A percentile compares a stretch with the other conserved stretches of the same genome.
Conservation (phyloP, 2,888 invertebrate genomes). For the Trissolcus japonicus region DNA sequence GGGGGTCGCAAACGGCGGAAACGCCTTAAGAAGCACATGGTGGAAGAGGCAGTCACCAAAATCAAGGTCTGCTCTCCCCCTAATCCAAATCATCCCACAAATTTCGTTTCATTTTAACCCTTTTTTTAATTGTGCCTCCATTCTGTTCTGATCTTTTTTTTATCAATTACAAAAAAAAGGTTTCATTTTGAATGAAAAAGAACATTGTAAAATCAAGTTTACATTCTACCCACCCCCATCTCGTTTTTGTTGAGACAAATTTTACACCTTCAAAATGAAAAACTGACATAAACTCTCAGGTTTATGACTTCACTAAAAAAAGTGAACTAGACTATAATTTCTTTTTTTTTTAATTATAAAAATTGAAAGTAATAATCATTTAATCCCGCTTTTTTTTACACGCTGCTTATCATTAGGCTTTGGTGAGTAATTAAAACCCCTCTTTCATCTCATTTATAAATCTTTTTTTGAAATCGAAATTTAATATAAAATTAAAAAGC, state of each 20-base stretch:
- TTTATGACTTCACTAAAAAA: slow-evolving; percentile 45
- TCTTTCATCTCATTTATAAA: slow-evolving; percentile 1
- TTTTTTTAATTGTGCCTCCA: too few species aligned
- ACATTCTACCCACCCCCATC: too few species aligned
- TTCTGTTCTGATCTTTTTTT: too few species aligned
- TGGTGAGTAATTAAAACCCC: slow-evolving; percentile 70
- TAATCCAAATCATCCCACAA: slow-evolving; percentile 27
- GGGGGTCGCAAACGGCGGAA: slow-evolving; percentile 83
- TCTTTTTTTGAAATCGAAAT: too few species aligned
- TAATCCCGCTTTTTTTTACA: slow-evolving; percentile 67
- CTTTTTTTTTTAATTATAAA: background rate
- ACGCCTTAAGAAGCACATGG: slow-evolving; percentile 91
- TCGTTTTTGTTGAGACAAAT: too few species aligned
- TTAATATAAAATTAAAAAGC: too few species aligned
- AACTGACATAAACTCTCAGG: slow-evolving; percentile 63
- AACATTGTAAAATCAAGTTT: too few species aligned
- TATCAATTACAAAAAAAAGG: too few species aligned
- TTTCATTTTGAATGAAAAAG: too few species aligned
- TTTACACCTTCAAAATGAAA: background rate
- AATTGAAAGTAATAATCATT: slow-evolving; percentile 9
- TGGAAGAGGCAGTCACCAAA: slow-evolving; percentile 90
- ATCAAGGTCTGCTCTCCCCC: slow-evolving; percentile 83
- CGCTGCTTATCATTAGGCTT: slow-evolving; percentile 73
- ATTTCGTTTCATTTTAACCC: background rate
- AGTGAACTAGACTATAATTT: background rate